These are phyloP conservation scores for Caretta caretta DNA, from an alignment of 2,113 vertebrate genomes.

Conservation along the genomic window DNA sequence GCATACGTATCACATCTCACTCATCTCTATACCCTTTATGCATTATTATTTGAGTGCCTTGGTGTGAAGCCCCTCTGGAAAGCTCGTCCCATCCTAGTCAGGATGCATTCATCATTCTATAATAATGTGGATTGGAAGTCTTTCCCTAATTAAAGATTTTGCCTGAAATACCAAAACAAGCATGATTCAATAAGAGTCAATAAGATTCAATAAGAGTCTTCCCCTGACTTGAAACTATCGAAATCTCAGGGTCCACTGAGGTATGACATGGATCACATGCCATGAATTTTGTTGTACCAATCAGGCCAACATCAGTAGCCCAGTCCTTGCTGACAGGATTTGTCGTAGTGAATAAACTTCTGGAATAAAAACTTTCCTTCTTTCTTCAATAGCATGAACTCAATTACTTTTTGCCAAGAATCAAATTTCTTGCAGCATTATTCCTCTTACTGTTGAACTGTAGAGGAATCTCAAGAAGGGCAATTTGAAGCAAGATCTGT, in stretches of 20 bases:
- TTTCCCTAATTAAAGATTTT: background rate
- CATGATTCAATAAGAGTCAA: background rate
- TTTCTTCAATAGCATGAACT: background rate
- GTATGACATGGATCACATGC: accelerated
- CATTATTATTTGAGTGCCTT: background rate
- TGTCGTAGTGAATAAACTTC: background rate
- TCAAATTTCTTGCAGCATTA: background rate
- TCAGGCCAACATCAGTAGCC: background rate
- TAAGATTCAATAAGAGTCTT: too few relatives aligned
- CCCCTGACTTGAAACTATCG: too few relatives aligned
- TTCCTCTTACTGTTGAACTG: background rate
- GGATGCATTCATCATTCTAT: background rate
- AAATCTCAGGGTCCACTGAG: background rate
- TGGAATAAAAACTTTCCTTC: background rate
- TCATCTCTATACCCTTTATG: too few relatives aligned
- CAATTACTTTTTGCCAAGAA: background rate
- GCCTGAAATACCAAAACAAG: background rate
- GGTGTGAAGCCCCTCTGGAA: background rate
- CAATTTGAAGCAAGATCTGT: background rate
- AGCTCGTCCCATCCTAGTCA: background rate
- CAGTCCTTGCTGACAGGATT: background rate
- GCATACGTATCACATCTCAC: too few relatives aligned
- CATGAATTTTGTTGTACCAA: background rate
- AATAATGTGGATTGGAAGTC: background rate
- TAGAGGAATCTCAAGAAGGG: background rate